These are phyloP conservation scores for Macaria notata DNA, from an alignment of 2,888 invertebrate genomes.

Conservation along the genomic window DNA sequence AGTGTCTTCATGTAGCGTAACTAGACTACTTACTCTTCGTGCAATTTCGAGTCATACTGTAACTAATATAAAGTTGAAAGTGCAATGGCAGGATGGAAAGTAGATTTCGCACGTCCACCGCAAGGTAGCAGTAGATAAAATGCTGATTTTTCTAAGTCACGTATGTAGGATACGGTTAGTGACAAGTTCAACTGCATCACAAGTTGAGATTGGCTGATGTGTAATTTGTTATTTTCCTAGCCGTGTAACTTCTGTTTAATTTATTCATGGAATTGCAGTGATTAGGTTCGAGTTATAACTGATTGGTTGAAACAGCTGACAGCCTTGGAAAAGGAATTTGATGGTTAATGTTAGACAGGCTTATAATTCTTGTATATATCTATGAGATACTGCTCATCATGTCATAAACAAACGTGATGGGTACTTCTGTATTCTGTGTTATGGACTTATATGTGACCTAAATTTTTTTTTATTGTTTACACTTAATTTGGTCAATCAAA, in stretches of 20 bases:
- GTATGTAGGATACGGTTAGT: slow-evolving; percentile 60
- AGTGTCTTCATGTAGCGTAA: slow-evolving; percentile 30
- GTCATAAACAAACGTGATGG: too few species aligned
- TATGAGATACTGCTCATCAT: too few species aligned
- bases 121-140: slow-evolving; percentile 44
- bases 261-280: slow-evolving; percentile 11
- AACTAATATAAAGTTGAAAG: slow-evolving; percentile 15
- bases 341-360: slow-evolving; percentile 20
- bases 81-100: slow-evolving; percentile 15
- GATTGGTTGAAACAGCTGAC: neutral
- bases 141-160: slow-evolving; percentile 62
- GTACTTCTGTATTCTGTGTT: too few species aligned
- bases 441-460: too few species aligned
- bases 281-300: neutral
- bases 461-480: too few species aligned
- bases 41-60: slow-evolving; percentile 12
- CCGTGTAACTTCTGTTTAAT: slow-evolving; percentile 17
- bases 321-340: slow-evolving; percentile 1
- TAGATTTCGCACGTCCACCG: slow-evolving; percentile 25
- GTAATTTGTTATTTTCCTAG: slow-evolving; percentile 26
- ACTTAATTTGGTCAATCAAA: too few species aligned
- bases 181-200: slow-evolving; percentile 36
- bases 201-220: slow-evolving; percentile 25
- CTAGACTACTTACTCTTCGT: neutral
- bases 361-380: slow-evolving; percentile 15